phyloP scores from a whole-genome alignment of 1,140 invertebrate genomes.

The Drosophila lacertosa region DNA sequence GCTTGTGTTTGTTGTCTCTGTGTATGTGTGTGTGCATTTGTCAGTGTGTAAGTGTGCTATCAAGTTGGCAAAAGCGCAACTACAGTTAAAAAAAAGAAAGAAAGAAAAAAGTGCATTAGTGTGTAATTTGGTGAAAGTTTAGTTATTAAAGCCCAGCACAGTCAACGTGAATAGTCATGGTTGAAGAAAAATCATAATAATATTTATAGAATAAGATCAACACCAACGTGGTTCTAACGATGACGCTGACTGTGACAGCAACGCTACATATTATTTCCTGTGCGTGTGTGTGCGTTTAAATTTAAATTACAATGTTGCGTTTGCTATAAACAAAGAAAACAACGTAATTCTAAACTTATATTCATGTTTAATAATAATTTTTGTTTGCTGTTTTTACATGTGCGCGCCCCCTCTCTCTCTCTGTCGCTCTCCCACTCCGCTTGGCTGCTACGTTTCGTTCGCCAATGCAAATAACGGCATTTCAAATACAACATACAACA shows the following conservation, averaged over 20 bases:
- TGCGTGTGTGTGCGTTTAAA: constrained; percentile 16
- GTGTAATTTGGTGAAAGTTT: constrained; percentile 73
- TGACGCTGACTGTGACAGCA: neutral
- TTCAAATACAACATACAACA: constrained; percentile 26
- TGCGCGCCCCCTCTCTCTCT: constrained; percentile 12
- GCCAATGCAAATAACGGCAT: constrained; percentile 29
- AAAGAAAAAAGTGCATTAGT: constrained; percentile 38
- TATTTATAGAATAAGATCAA: constrained; percentile 1
- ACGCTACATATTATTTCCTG: neutral
- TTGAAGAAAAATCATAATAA: constrained; percentile 2
- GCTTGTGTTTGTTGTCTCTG: constrained; percentile 14
- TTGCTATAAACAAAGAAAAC: neutral
- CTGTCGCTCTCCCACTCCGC: neutral
- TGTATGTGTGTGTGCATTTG: constrained; percentile 13
- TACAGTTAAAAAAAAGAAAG: constrained; percentile 11
- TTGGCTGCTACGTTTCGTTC: neutral
- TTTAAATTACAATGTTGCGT: constrained; percentile 16
- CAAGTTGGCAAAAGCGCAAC: constrained; percentile 53
- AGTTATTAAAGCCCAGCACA: constrained; percentile 28
- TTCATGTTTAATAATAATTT: constrained; percentile 19
- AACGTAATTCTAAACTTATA: constrained; percentile 10
- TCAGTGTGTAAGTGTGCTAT: constrained; percentile 36
- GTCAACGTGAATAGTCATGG: constrained; percentile 11
- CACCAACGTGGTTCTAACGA: constrained; percentile 16
- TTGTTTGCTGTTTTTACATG: constrained; percentile 45